Evolutionary conservation across 1,140 invertebrate species (phyloP), one percentile per base, ranked within the genome.

Genomic region (Drosophila melanogaster): DNA sequence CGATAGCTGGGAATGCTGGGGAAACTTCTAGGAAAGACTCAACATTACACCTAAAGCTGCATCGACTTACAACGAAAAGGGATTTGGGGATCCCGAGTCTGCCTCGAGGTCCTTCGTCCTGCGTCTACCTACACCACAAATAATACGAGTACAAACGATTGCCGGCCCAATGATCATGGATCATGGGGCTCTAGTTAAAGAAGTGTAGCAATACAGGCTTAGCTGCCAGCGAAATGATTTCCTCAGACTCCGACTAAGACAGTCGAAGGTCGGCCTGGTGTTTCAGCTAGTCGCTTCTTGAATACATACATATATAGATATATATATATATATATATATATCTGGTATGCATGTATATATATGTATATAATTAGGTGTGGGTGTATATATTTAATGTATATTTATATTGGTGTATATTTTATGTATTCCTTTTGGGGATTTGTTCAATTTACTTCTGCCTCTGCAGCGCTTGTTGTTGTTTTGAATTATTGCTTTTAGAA

Each of bases 401-500:
- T 86, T 77, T 90, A 90, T 90, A 89, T 89, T 81, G 86, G 80
- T 89, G 81, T 89, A 85, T 85, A 90, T 84, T 84, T 89, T 65
- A 85, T 89, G 84, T 89, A 89, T 87, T 85, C 57, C 64, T 59
- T 65, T 53, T 54, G 35, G 49, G 46, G 35, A 49, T 58, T 62
- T 60, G 40, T 73, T 73, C 50, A 77, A 84, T 35, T n/a, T 43
- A 49, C 60, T 56, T 69, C 12, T 15, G 57, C 37, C 22, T 59
- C 17, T 37, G n/a, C 8, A 57, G 30, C 57, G 11, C 37, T 43
- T 72, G 12, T 26, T 57, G 83, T 86, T 86, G 75, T 87, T 87
- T 83, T 83, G 62, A 83, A 89, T 87, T 87, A 87, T 87, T 87
- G 84, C 84, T 87, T 87, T 87, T 87, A 89, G 84, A 87, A 89